Percentiles rank a stretch among this genome's conserved stretches.
Evolutionary conservation across 2,797 vertebrate species (phyloP).

Genomic region (Rhinophrynus dorsalis): DNA sequence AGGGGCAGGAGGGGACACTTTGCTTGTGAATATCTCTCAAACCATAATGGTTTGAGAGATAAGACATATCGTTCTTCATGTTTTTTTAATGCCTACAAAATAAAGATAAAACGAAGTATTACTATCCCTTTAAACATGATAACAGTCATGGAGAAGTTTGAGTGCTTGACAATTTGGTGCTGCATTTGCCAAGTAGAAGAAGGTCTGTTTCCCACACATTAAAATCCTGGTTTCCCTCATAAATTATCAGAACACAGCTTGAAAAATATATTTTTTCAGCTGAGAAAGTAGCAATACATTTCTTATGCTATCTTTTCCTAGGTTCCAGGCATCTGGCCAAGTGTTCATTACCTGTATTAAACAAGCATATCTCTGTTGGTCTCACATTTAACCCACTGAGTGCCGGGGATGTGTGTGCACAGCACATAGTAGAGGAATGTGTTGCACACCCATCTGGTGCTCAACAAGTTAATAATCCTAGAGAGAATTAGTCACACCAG

Average conservation of each 20-base stretch:
- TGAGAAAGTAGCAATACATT: background rate
- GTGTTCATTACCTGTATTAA: conserved; percentile 8
- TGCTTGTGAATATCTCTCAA: no score
- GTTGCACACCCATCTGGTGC: no score
- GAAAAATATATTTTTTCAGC: conserved; percentile 12
- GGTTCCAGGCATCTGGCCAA: conserved; percentile 24
- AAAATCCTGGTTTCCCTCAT: conserved; percentile 1
- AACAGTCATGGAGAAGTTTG: no score
- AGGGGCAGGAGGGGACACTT: no score
- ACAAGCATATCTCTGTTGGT: conserved; percentile 14
- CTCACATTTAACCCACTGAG: conserved; percentile 1
- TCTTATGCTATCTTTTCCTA: background rate
- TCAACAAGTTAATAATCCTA: no score
- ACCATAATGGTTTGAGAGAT: no score
- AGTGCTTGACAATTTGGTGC: conserved; percentile 6
- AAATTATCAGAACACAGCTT: conserved; percentile 33
- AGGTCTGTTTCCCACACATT: conserved; percentile 17
- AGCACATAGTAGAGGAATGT: no score
- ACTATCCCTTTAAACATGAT: no score
- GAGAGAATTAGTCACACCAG: background rate
- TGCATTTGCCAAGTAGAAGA: conserved; percentile 8
- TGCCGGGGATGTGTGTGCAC: no score
- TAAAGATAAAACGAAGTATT: no score
- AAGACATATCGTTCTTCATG: no score
- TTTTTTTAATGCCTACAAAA: background rate